Conservation (phyloP, 2,113 vertebrate species). For the Microtus ochrogaster region DNA sequence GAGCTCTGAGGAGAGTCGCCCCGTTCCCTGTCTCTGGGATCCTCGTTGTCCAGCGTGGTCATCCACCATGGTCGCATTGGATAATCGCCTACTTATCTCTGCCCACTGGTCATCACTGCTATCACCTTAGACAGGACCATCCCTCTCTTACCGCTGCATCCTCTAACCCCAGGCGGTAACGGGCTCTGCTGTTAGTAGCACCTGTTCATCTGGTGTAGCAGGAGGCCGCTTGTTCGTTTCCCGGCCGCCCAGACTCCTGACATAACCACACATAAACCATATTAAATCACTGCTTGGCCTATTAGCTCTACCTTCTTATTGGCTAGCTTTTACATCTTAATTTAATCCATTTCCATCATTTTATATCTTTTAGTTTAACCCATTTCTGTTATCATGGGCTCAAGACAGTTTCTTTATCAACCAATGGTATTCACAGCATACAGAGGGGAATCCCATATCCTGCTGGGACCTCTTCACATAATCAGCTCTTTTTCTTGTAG, state of each 20-base stretch:
- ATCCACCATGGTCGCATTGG: not conserved
- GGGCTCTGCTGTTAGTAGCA: not conserved
- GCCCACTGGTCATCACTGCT: not conserved
- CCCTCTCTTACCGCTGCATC: not conserved
- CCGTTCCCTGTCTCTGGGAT: not conserved
- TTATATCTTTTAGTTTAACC: too few species aligned
- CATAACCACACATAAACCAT: too few species aligned
- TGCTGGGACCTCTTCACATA: not conserved
- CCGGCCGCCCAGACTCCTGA: too few species aligned
- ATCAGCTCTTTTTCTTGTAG: not conserved
- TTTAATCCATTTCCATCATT: too few species aligned
- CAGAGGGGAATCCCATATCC: not conserved
- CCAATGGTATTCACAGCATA: too few species aligned
- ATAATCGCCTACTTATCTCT: not conserved
- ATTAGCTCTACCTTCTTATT: too few species aligned
- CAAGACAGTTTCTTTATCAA: too few species aligned
- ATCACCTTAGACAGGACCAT: not conserved
- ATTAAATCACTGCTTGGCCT: too few species aligned
- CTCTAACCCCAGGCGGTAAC: not conserved
- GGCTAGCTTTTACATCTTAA: too few species aligned
- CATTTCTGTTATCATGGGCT: too few species aligned
- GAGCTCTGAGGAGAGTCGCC: not conserved
- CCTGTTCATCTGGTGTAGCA: not conserved
- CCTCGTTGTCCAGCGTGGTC: not conserved
- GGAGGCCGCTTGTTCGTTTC: too few species aligned